Base-by-base conservation (phyloP, 2,888 invertebrate genomes). In the Limnephilus lunatus region DNA sequence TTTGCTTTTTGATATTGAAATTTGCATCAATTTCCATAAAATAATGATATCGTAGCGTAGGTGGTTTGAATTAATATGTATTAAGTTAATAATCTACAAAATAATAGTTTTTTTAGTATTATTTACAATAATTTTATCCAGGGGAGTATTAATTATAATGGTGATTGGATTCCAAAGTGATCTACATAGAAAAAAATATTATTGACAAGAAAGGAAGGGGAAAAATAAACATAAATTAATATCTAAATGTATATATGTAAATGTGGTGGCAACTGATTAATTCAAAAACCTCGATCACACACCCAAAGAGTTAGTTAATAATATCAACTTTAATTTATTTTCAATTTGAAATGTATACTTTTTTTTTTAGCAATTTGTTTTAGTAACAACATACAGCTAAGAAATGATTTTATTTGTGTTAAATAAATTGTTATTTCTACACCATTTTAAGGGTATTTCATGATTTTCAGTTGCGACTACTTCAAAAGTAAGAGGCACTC, bases 231-330 rank as follows among this genome's bases (percentile, higher is more conserved):
- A 31, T 31, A 31, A 30, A 48, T 48, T 87, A 53, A 30, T 48
- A n/a, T 87, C 87, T 53, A 87, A 48, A 86, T n/a, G n/a, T n/a
- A n/a, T n/a, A 30, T 48, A n/a, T 87, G 68, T 53, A 87, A 48
- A 86, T 86, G 87, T 87, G n/a, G 87, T 53, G 53, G 68, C 68
- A 32, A 87, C 19, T 85, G 87, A 91, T 81, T 31, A 83, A 80
- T 89, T 68, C 81, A 85, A 35, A 83, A 90, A 90, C 83, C 82
- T 90, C 90, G 83, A 90, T 90, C 82, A 90, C 83, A 90, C 82
- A 19, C 53, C 80, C 14, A 31, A 44, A 44, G 44, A 15, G 1
- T 31, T 32, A 31, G 32, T 30, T 31, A 81, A 81, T 15, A 82
- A 82, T 4, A 31, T 12, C 3, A 31, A 82, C 2, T 35, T 35